Evolutionary conservation across 2,113 vertebrate genomes (phyloP).

Genomic region (Abramis brama): DNA sequence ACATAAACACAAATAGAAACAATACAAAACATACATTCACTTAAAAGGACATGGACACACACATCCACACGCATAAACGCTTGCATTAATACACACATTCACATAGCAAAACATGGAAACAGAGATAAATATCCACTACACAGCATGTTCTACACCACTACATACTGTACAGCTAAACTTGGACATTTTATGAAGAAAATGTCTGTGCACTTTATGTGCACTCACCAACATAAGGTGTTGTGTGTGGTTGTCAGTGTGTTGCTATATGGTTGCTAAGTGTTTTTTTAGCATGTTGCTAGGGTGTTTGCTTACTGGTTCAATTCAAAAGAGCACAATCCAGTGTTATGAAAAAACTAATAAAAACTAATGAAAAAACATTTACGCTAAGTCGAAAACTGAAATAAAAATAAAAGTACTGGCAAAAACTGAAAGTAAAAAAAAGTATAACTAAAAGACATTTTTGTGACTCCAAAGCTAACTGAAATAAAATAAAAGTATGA

Average conservation of each 20-base stretch:
- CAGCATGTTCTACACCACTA: background rate
- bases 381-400: too few relatives aligned
- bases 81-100: background rate
- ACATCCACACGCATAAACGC: background rate
- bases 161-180: background rate
- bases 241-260: background rate
- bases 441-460: too few relatives aligned
- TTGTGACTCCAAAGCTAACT: too few relatives aligned
- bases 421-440: too few relatives aligned
- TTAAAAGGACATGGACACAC: background rate
- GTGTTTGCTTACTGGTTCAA: background rate
- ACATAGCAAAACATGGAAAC: too few relatives aligned
- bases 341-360: too few relatives aligned
- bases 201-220: background rate
- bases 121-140: background rate
- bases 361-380: too few relatives aligned
- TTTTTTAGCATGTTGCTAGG: background rate
- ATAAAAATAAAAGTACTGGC: too few relatives aligned
- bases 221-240: background rate
- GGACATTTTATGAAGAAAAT: background rate
- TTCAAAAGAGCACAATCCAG: too few relatives aligned
- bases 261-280: background rate
- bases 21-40: constrained; percentile 7
- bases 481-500: too few relatives aligned
- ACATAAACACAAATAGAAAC: background rate